phyloP scores from a whole-genome alignment of 2,797 vertebrate genomes.

The Onychomys leucogaster region DNA sequence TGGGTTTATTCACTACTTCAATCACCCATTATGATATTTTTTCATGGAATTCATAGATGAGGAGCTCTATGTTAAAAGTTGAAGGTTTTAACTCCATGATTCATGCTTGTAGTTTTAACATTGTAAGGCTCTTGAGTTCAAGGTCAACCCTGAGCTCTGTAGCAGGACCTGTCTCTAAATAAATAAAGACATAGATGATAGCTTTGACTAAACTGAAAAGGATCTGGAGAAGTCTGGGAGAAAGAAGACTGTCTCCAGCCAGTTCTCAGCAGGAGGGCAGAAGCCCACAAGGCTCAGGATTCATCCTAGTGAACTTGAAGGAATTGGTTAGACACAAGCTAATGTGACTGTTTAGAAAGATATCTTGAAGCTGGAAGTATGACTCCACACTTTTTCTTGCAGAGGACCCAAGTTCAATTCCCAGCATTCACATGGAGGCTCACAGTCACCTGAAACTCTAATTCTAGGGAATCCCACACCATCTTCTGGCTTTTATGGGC shows the following conservation, averaged over 20 bases:
- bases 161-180: neutral
- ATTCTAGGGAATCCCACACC: too few species aligned
- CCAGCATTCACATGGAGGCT: neutral
- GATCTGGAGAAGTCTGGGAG: neutral
- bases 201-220: neutral
- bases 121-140: neutral
- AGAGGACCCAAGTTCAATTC: neutral
- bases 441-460: neutral
- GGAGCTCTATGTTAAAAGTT: neutral
- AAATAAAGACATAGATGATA: neutral
- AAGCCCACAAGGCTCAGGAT: neutral
- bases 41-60: neutral
- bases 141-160: neutral
- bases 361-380: neutral
- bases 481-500: neutral
- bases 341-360: neutral
- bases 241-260: neutral
- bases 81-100: neutral
- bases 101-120: neutral
- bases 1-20: neutral
- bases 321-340: neutral
- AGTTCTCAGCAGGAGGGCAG: neutral
- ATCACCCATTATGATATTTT: constrained; percentile 25
- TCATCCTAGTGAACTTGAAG: neutral
- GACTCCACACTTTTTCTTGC: neutral